Evolutionary conservation across 2,888 invertebrate species (phyloP), one percentile per base, ranked within the genome.

Genomic region (Ectropis crepuscularia): DNA sequence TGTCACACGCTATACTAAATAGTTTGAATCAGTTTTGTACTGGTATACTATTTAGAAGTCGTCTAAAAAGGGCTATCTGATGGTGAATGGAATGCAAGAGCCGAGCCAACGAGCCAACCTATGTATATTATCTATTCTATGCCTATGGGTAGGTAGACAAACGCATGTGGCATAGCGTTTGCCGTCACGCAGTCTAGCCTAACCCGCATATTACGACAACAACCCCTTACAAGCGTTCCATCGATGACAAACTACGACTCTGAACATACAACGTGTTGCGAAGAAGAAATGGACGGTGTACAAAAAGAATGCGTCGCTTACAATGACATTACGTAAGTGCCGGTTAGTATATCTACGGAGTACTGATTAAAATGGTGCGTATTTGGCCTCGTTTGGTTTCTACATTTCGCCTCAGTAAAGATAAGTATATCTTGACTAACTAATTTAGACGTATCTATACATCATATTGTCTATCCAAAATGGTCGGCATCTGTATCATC

Each of bases 111-210:
- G 6, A 16, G 41, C 41, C 39, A 39, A 41, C 28, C 4, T 6
- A 16, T 41, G 38, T 39, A 41, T n/a, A 28, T n/a, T n/a, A n/a
- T n/a, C n/a, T n/a, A n/a, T n/a, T n/a, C 16, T 28, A 28, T 28
- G 16, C 16, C 16, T n/a, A n/a, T n/a, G n/a, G n/a, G n/a, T n/a
- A n/a, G n/a, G n/a, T n/a, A n/a, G n/a, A n/a, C n/a, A n/a, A n/a
- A n/a, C n/a, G n/a, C n/a, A n/a, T n/a, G n/a, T n/a, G n/a, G 4
- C 41, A 48, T 42, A n/a, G 49, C 57, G 49, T 50, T 57, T 5
- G 59, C 46, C 59, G 59, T 59, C 59, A 51, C 12, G 59, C 59
- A 46, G 59, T 59, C 59, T 59, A 51, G 59, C 39, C 8, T 42
- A 57, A 41, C 39, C 49, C 57, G 43, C 57, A 39, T 11, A 16